phyloP scores from a whole-genome alignment of 2,113 vertebrate species.

The Carollia perspicillata region DNA sequence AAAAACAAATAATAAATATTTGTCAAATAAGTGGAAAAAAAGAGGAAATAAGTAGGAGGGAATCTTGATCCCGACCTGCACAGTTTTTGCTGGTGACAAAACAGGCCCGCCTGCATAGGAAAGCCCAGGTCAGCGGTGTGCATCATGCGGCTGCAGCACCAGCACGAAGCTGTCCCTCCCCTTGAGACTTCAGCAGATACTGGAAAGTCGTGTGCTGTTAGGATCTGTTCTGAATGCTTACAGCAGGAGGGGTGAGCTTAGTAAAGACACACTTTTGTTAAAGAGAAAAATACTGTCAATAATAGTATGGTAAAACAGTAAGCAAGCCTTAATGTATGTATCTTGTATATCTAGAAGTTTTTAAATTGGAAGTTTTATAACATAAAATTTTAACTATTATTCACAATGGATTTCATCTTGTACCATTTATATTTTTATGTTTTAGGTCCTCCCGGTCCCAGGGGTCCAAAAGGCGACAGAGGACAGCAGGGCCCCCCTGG shows the following conservation, averaged over 20 bases:
- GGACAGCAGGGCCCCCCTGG: slow-evolving; percentile 89
- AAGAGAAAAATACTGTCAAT: neutral
- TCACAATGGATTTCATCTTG: neutral
- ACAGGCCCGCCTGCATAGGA: rapidly evolving
- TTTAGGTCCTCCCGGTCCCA: slow-evolving; percentile 95
- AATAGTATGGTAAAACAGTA: neutral
- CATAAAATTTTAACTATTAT: neutral
- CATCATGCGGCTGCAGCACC: neutral
- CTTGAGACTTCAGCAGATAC: neutral
- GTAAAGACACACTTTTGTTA: neutral
- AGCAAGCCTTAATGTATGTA: neutral
- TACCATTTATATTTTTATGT: slow-evolving; percentile 51
- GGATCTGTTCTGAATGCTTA: neutral
- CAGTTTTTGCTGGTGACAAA: neutral
- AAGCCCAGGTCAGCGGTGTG: neutral
- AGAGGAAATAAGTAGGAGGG: neutral
- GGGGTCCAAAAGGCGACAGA: slow-evolving; percentile 93
- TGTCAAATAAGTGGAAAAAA: neutral
- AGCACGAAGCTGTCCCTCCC: neutral
- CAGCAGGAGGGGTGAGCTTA: neutral
- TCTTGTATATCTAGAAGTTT: neutral
- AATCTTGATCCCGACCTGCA: neutral
- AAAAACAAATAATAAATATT: neutral
- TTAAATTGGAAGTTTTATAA: neutral
- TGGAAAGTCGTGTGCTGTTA: neutral